Base-by-base conservation (phyloP, 2,888 invertebrate species). In the Cataglyphis livida region DNA sequence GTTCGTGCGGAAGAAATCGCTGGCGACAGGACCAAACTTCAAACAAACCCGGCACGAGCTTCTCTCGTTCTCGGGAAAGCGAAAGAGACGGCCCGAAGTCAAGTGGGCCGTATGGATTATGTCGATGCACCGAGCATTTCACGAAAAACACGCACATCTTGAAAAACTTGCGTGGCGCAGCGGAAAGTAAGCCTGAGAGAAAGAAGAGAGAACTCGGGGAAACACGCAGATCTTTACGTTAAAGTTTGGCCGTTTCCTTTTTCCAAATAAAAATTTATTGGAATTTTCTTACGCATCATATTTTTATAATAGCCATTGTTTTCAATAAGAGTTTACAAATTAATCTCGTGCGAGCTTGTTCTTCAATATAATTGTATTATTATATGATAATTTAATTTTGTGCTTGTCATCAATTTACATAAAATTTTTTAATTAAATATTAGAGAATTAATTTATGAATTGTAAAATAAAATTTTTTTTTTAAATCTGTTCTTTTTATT, bases 31-130 rank as follows among this genome's bases (percentile, higher is more conserved):
- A n/a, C 48, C 54, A 54, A 59, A 85, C 90, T 88, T 89, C 84
- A 89, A 89, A 89, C 84, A 84, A 51, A 70, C 78, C 85, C 82
- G 73, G 41, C 59, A 61, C 38, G 65, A 51, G 78, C 65, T 76
- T 57, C 21, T 44, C 71, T 86, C 66, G 12, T 79, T 76, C 32
- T 76, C 32, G 61, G 81, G 57, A 64, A 64, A 81, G 38, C 32
- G 61, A 73, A 85, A 59, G 81, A 70, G 59, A 79, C 12, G 70
- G 18, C 7, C 54, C 59, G 12, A 82, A 84, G 88, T 88, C 87
- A 84, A 90, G 89, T 89, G 89, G 71, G 88, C 75, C 88, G 88
- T 87, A 90, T 88, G 90, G 89, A 84, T 83, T 83, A 66, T 84
- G 85, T 90, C 90, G 88, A 75, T 62, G 73, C 54, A 35, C 64